A percentile compares a stretch with the other conserved stretches of the same genome.
phyloP scores from a whole-genome alignment of 2,797 vertebrate genomes.

The Enteromius paludinosus region DNA sequence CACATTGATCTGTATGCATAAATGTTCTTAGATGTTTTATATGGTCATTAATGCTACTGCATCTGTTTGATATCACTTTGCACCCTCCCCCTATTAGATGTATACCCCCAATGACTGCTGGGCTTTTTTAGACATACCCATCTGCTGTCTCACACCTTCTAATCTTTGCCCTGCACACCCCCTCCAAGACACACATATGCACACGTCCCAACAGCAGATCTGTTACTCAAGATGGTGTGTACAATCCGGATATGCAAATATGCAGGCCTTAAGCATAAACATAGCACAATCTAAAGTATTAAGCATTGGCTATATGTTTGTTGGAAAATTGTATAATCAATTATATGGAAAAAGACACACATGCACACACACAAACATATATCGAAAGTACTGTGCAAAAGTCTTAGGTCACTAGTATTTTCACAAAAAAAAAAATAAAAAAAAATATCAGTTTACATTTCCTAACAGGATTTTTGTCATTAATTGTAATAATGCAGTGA shows the following conservation, averaged over 20 bases:
- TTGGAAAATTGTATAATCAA: background rate
- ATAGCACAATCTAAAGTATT: constrained; percentile 7
- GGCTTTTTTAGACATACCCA: constrained; percentile 80
- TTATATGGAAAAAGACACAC: background rate
- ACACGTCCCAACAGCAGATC: constrained; percentile 43
- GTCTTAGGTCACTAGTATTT: too few species aligned
- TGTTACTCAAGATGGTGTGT: constrained; percentile 50
- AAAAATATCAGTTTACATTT: too few species aligned
- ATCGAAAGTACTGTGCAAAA: too few species aligned
- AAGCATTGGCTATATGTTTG: background rate
- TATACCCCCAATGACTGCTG: constrained; percentile 62
- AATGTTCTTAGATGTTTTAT: background rate
- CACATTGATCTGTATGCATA: background rate
- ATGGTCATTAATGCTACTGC: constrained; percentile 63
- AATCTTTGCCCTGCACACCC: constrained; percentile 69
- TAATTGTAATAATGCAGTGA: too few species aligned
- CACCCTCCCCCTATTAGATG: constrained; percentile 61
- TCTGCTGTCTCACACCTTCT: constrained; percentile 86
- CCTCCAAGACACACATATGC: constrained; percentile 50
- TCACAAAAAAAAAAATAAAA: too few species aligned
- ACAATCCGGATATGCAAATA: background rate
- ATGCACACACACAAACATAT: background rate
- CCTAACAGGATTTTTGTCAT: too few species aligned
- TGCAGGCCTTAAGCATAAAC: constrained; percentile 29
- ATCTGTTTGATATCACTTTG: constrained; percentile 69